Evolutionary conservation across 2,888 invertebrate genomes (phyloP), one percentile per base, ranked within the genome.

Genomic region (Parnassius orleans): DNA sequence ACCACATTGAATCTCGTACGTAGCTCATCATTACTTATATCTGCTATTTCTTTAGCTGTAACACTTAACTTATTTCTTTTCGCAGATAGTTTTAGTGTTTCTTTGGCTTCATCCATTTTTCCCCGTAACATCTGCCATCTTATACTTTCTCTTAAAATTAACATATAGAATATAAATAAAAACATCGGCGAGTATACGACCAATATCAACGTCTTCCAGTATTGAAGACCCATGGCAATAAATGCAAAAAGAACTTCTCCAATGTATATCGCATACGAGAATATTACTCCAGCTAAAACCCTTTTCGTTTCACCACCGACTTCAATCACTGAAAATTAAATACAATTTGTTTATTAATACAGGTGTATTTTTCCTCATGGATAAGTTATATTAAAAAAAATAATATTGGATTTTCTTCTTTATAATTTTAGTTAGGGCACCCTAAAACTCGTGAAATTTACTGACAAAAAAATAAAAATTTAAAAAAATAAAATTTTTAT

Each of bases 121-220:
- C 86, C 86, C 51, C 81, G 74, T 9, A 87, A 62, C 71, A 87
- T 76, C 73, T 85, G 84, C 88, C 88, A 89, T 69, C 88, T 73
- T 3, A 81, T 77, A 60, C 88, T 87, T 66, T 89, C 88, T 75
- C 70, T 76, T 46, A 89, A 65, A 14, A 85, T 33, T 5, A 82
- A 68, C 56, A 69, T 66, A 63, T 85, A 87, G 1, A 69, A 58
- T 7, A 82, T 46, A 52, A 86, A 86, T 14, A 87, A 57, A 33
- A 81, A 62, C 71, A 83, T 75, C 3, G 87, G 88, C 0, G 79
- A 64, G 58, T 89, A 86, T 1, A 82, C 77, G 0, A 78, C 72
- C 47, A 85, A 60, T 55, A 88, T 74, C 12, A 88, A 68, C 12
- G 73, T 74, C 68, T 87, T 87, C 88, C 88, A 89, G 65, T 83